These are phyloP conservation scores for Augochlorella aurata DNA, from an alignment of 2,888 invertebrate genomes.

Conservation along the genomic window DNA sequence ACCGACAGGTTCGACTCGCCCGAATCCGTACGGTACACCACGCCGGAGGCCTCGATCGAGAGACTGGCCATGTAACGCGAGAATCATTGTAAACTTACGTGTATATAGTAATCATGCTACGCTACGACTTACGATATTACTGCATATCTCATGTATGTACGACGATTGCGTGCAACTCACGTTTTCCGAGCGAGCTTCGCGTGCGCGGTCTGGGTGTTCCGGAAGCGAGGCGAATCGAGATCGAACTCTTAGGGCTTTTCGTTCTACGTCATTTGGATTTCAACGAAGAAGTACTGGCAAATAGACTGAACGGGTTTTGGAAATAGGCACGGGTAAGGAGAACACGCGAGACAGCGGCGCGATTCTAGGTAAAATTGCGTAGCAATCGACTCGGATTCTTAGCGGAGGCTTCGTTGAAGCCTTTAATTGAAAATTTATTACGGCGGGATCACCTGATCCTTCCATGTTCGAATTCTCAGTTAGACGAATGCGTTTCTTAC, in stretches of 20 bases:
- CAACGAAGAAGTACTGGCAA: no score
- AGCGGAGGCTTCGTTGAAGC: no score
- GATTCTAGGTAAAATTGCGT: no score
- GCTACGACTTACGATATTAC: slow-evolving; percentile 47
- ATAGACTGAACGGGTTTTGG: no score
- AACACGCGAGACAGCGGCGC: no score
- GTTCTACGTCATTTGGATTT: no score
- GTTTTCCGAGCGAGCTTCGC: slow-evolving; percentile 12
- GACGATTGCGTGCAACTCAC: slow-evolving; percentile 38
- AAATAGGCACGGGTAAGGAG: no score
- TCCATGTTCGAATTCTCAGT: no score
- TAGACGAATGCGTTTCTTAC: no score
- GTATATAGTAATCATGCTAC: slow-evolving; percentile 60
- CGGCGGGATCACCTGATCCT: no score
- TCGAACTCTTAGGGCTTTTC: background rate
- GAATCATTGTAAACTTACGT: slow-evolving; percentile 58
- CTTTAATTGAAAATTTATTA: no score
- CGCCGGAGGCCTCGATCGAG: slow-evolving; percentile 44
- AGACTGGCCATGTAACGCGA: slow-evolving; percentile 57
- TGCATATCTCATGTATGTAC: slow-evolving; percentile 44
- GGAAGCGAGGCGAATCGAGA: background rate
- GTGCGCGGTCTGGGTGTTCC: slow-evolving; percentile 20
- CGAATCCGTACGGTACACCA: slow-evolving; percentile 51
- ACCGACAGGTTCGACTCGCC: slow-evolving; percentile 74
- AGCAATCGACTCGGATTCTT: no score